Base-by-base conservation (phyloP, 2,888 invertebrate species). In the Molanna angustata region DNA sequence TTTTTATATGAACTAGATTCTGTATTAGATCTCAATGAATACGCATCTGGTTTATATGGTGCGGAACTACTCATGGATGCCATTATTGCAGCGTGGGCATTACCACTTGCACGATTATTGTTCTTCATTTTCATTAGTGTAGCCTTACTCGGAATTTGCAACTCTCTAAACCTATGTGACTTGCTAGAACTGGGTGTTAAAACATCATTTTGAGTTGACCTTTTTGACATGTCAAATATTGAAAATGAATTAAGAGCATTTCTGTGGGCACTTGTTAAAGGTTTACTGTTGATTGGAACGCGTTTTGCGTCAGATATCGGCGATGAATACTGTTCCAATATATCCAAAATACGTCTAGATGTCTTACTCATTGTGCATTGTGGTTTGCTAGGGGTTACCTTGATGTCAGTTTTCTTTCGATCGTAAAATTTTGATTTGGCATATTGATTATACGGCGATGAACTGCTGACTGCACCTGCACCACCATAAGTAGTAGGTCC, bases 241-340 rank as follows among this genome's bases (percentile, higher is more conserved):
- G 52, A 48, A 32, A 19, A 64, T 62, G 40, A 63, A 54, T 64
- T 14, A 65, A 44, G 45, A 22, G 66, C n/a, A 63, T 61, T 57
- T 65, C 65, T 52, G 61, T 64, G 3, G 49, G 45, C 3, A 50
- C 52, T 65, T 55, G 65, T 51, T 61, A 64, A 2, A 52, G 46
- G 11, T 49, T 53, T 65, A 57, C 43, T 65, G 60, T 43, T 69
- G 69, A n/a, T 73, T 61, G 84, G 83, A 57, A 84, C 83, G 61
- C 78, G 81, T 62, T 79, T 81, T 1, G 82, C 83, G 65, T 84
- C 84, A n/a, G 74, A 69, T 52, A 84, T 69, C 1, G 85, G 83
- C 1, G 84, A 81, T 1, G 83, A 82, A 67, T 84, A 84, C 60
- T 80, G 79, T 64, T 86, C 85, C 43, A 86, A 67, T 1, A 83